phyloP scores from a whole-genome alignment of 1,140 invertebrate species.

The Vanessa tameamea region DNA sequence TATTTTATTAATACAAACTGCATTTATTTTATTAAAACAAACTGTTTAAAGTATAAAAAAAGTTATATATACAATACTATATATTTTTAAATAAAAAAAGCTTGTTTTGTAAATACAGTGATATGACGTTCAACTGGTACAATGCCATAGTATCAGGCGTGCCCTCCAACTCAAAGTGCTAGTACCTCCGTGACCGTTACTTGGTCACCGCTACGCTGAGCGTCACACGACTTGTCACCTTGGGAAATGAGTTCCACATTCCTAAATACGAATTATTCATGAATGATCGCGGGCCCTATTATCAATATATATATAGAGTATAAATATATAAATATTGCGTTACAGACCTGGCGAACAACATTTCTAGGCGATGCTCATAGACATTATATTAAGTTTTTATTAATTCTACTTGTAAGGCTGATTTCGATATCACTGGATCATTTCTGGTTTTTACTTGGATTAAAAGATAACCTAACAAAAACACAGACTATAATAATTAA shows the following conservation, averaged over 20 bases:
- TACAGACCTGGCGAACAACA: neutral
- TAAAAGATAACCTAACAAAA: no score
- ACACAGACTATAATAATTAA: no score
- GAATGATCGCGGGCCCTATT: neutral
- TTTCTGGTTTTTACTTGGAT: no score
- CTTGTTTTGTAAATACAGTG: neutral
- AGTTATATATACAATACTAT: neutral
- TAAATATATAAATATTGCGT: neutral
- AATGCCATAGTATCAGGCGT: neutral
- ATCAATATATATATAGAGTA: neutral
- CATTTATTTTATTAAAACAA: no score
- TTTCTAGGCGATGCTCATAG: neutral
- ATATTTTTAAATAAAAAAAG: neutral
- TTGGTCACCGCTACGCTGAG: constrained; percentile 66
- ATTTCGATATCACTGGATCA: no score
- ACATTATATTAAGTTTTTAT: neutral
- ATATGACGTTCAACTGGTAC: neutral
- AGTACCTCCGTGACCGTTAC: constrained; percentile 68
- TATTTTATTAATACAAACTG: no score
- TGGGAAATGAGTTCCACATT: constrained; percentile 43
- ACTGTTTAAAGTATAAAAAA: no score
- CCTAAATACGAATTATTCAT: constrained; percentile 1
- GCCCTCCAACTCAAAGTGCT: constrained; percentile 58
- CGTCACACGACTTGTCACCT: constrained; percentile 42
- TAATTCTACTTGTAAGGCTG: no score